Conservation (phyloP, 2,888 invertebrate species). For the Lycocerus yunnanus region DNA sequence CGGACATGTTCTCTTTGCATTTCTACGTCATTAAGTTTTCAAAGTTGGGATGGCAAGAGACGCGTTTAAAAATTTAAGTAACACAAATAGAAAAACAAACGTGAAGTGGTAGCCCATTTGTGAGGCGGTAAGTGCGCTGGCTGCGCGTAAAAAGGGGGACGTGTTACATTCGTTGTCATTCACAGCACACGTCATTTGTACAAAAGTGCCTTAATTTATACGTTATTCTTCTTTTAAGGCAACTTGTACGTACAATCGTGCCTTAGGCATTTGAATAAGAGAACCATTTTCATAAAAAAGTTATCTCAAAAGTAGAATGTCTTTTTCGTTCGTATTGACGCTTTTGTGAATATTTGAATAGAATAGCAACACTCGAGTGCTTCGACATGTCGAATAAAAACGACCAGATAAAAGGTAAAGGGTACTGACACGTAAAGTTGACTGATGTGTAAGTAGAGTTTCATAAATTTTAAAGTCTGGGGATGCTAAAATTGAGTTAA, state of each 20-base stretch:
- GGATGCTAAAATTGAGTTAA: not conserved
- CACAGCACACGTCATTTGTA: slow-evolving; percentile 18
- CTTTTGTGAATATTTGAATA: slow-evolving; percentile 26
- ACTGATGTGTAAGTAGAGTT: slow-evolving; percentile 11
- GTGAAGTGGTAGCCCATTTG: slow-evolving; percentile 4
- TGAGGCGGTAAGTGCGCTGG: slow-evolving; percentile 5
- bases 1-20: slow-evolving; percentile 27
- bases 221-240: slow-evolving; percentile 17
- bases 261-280: not conserved
- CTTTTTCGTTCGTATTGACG: slow-evolving; percentile 17
- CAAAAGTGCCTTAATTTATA: slow-evolving; percentile 23
- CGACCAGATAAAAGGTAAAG: slow-evolving; percentile 18
- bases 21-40: slow-evolving; percentile 18
- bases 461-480: not conserved
- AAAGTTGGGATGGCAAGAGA: slow-evolving; percentile 4
- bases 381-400: slow-evolving; percentile 22
- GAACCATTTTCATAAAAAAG: slow-evolving; percentile 6
- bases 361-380: slow-evolving; percentile 27
- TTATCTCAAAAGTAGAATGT: slow-evolving; percentile 17
- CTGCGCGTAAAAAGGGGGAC: slow-evolving; percentile 6
- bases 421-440: slow-evolving; percentile 26
- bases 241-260: not conserved
- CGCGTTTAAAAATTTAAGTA: slow-evolving; percentile 13
- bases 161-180: slow-evolving; percentile 3
- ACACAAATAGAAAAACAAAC: slow-evolving; percentile 5